Conservation (phyloP, 2,888 invertebrate species). For the Stomorhina lunata region DNA sequence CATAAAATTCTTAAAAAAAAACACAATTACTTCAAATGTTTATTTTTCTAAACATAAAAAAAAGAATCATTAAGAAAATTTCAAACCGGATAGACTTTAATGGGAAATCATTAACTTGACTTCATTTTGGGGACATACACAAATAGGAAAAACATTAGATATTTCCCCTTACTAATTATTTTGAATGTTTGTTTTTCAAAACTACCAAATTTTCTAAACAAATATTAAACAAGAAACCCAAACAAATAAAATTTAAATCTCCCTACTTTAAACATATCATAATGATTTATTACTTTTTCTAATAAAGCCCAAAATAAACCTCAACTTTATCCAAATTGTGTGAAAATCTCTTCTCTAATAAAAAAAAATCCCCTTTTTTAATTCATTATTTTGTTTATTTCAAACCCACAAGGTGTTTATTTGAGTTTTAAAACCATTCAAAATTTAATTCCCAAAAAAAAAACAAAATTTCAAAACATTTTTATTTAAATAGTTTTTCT, state of each 20-base stretch:
- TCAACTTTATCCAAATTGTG: neutral
- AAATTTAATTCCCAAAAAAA: constrained; percentile 10
- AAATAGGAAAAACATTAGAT: constrained; percentile 4
- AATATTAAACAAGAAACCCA: constrained; percentile 13
- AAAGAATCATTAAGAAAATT: neutral
- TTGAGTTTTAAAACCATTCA: neutral
- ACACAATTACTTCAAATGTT: constrained; percentile 36
- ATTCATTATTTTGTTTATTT: neutral
- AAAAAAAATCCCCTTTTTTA: constrained; percentile 17
- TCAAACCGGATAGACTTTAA: constrained; percentile 47
- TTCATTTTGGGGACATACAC: constrained; percentile 13
- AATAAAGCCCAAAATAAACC: too few relatives aligned
- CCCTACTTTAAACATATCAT: neutral
- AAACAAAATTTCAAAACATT: too few relatives aligned
- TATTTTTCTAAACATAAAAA: neutral
- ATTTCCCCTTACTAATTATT: constrained; percentile 47
- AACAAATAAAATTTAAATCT: neutral
- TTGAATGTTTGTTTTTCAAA: constrained; percentile 44
- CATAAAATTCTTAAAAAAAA: constrained; percentile 34
- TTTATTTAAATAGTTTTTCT: neutral
- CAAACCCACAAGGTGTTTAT: constrained; percentile 43
- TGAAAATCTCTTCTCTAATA: neutral
- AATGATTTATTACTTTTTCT: constrained; percentile 36
- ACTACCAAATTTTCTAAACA: constrained; percentile 48
- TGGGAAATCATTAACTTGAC: constrained; percentile 28